Base-by-base conservation (phyloP, 2,888 invertebrate species). In the Agrochola circellaris region DNA sequence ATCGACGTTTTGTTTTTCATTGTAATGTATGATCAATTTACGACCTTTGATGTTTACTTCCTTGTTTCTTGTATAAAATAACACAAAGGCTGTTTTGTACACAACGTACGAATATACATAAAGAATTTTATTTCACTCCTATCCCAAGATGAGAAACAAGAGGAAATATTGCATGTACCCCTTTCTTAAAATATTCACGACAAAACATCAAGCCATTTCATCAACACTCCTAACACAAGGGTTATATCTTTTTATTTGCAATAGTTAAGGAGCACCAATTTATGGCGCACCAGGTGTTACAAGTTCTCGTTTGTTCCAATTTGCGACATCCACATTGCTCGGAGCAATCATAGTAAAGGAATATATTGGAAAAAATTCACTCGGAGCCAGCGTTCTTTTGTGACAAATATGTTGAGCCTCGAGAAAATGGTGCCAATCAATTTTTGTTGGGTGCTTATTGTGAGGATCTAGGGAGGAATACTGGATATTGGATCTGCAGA, bases 281-380 rank as follows among this genome's bases (percentile, higher is more conserved):
- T 77, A 83, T 38, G 48, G 62, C 34, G 58, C 66, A 69, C 79
- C 86, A 88, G 87, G 83, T 87, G 87, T 66, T 62, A 61, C 45
- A 38, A 38, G 45, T 42, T 51, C 56, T 61, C 71, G 62, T 82
- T 77, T 82, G 81, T 88, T 86, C 76, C 86, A 82, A 83, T 87
- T 87, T 82, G 30, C 69, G 42, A 56, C 74, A 77, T 68, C 51
- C 61, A 76, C 74, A 79, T 79, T 48, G 65, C 72, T 68, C 13
- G 56, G 58, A 83, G 60, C 83, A 87, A 87, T 86, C 83, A 87
- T 70, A 68, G 48, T 30, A 70, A 58, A 71, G 51, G 73, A 69
- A 79, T 74, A 83, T 88, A 83, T 86, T 88, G 78, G 69, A 81
- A 80, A 87, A 88, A 85, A 73, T 69, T 66, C 56, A 56, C 82